These are phyloP conservation scores for Apamea monoglypha DNA, from an alignment of 2,888 invertebrate genomes.

Conservation along the genomic window DNA sequence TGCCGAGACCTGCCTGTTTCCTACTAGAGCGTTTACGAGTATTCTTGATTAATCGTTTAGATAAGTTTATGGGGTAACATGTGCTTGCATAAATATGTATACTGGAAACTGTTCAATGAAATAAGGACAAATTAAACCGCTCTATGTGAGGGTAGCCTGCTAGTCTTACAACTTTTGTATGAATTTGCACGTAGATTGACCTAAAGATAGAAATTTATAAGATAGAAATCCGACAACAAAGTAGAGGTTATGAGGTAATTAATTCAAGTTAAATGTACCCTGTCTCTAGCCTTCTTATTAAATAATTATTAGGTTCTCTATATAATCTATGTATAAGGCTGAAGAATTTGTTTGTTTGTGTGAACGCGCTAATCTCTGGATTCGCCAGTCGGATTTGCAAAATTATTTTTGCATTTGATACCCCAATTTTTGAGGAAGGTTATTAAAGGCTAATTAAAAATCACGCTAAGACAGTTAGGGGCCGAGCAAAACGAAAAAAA, in stretches of 20 bases:
- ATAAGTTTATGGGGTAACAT: constrained; percentile 25
- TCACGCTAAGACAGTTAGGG: too few species aligned
- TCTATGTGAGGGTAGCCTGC: not conserved
- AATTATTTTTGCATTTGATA: too few species aligned
- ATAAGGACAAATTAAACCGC: not conserved
- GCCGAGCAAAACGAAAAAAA: too few species aligned
- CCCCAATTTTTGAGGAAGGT: too few species aligned
- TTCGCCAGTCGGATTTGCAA: too few species aligned
- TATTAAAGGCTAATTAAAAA: too few species aligned
- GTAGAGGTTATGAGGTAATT: too few species aligned
- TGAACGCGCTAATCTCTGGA: too few species aligned
- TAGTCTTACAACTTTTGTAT: not conserved
- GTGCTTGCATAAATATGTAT: not conserved
- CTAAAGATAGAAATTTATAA: not conserved
- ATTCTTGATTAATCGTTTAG: constrained; percentile 35
- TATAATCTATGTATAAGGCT: not conserved
- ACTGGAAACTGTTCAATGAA: not conserved
- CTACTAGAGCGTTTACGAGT: constrained; percentile 16
- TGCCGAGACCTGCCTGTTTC: not conserved
- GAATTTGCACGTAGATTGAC: not conserved
- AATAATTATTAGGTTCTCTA: not conserved
- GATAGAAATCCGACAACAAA: not conserved
- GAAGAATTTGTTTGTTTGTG: too few species aligned
- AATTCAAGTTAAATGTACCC: not conserved
- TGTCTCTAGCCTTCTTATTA: not conserved